These are phyloP conservation scores for Diploscapter pachys DNA, from an alignment of 1,140 invertebrate species.

Conservation along the genomic window DNA sequence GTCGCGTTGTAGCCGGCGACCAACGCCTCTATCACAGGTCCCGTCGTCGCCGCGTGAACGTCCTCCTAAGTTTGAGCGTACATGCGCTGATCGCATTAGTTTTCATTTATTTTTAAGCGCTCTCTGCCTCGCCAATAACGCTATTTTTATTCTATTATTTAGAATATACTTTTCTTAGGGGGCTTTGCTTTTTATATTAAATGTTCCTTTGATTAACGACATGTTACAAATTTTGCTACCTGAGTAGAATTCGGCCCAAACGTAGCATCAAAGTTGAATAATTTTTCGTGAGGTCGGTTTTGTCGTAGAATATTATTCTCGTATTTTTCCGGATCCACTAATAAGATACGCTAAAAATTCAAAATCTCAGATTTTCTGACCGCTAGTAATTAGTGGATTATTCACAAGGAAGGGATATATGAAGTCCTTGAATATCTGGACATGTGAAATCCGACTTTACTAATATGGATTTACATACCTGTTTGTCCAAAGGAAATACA, in stretches of 20 bases:
- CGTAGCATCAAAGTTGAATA: constrained; percentile 81
- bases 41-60: constrained; percentile 74
- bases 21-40: constrained; percentile 67
- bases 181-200: too few species aligned
- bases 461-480: constrained; percentile 51
- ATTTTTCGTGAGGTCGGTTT: constrained; percentile 70
- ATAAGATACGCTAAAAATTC: constrained; percentile 66
- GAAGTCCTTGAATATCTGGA: too few species aligned
- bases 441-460: too few species aligned
- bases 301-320: constrained; percentile 68
- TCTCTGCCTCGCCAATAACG: too few species aligned
- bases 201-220: too few species aligned
- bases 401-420: too few species aligned
- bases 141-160: too few species aligned
- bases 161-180: too few species aligned
- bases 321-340: constrained; percentile 69
- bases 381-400: constrained; percentile 20
- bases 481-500: constrained; percentile 63
- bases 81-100: too few species aligned
- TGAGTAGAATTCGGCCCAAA: constrained; percentile 67
- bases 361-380: constrained; percentile 9
- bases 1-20: constrained; percentile 73
- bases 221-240: constrained; percentile 48
- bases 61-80: constrained; percentile 67
- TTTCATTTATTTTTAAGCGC: too few species aligned